phyloP scores from a whole-genome alignment of 2,888 invertebrate genomes.

The Epistrophella euchroma region DNA sequence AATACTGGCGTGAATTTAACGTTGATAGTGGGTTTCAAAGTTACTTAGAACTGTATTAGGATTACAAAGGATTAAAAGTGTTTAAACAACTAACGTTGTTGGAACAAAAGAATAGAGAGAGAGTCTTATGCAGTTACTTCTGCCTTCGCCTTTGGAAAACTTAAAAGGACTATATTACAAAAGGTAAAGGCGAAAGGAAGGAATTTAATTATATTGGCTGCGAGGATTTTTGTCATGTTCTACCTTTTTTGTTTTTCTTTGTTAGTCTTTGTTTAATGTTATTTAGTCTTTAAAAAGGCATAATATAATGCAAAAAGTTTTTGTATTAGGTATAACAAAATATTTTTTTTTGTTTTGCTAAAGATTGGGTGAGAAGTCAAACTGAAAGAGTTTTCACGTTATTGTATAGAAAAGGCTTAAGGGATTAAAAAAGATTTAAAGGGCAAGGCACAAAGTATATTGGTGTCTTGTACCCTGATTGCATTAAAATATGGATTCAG shows the following conservation, averaged over 20 bases:
- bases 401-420: neutral
- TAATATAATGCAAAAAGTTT: conserved; percentile 25
- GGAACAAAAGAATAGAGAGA: conserved; percentile 41
- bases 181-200: conserved; percentile 34
- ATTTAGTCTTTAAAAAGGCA: conserved; percentile 13
- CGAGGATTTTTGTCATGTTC: conserved; percentile 18
- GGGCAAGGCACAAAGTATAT: neutral
- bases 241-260: conserved; percentile 22
- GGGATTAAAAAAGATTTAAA: neutral
- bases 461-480: neutral
- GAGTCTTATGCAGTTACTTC: conserved; percentile 32
- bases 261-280: conserved; percentile 37
- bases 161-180: conserved; percentile 16
- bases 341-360: neutral
- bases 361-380: conserved; percentile 28
- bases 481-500: neutral
- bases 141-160: neutral
- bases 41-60: conserved; percentile 71
- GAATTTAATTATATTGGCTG: conserved; percentile 68
- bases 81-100: conserved; percentile 69
- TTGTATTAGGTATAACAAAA: neutral
- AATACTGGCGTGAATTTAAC: conserved; percentile 59
- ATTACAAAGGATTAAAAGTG: conserved; percentile 75
- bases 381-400: conserved; percentile 7
- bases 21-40: conserved; percentile 75